Percentiles rank a stretch among this genome's conserved stretches.
These are phyloP conservation scores for Nomada fabriciana DNA, from an alignment of 2,888 invertebrate species.

Conservation along the genomic window DNA sequence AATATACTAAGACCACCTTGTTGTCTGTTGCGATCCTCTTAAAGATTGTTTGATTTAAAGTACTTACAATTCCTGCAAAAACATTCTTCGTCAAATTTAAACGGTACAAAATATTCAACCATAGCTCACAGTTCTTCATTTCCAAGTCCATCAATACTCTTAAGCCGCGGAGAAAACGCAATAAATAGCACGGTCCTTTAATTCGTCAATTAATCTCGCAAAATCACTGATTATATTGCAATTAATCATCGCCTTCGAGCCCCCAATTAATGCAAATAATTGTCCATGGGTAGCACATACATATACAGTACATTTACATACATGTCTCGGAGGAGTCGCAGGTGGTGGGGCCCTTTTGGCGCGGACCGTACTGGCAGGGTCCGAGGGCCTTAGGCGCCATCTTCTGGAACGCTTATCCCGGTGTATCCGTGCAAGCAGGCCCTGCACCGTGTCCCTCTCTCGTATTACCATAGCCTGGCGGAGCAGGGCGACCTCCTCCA, in stretches of 20 bases:
- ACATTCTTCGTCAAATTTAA: too few relatives aligned
- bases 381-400: constrained; percentile 81
- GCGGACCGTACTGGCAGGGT: constrained; percentile 72
- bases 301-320: background rate
- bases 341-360: constrained; percentile 68
- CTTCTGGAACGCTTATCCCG: constrained; percentile 80
- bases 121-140: too few relatives aligned
- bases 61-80: too few relatives aligned
- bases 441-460: constrained; percentile 76
- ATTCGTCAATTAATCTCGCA: too few relatives aligned
- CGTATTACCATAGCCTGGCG: constrained; percentile 76
- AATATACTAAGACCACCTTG: too few relatives aligned
- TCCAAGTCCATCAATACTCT: too few relatives aligned
- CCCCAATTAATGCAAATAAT: background rate
- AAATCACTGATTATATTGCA: too few relatives aligned
- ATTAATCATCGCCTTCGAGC: background rate
- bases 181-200: too few relatives aligned
- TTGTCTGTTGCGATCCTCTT: too few relatives aligned
- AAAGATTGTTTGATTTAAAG: too few relatives aligned
- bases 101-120: too few relatives aligned
- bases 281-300: constrained; percentile 14
- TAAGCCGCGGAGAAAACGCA: too few relatives aligned
- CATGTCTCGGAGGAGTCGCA: background rate
- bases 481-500: constrained; percentile 46
- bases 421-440: constrained; percentile 67